Conservation (phyloP, 2,113 vertebrate genomes). For the cattle (Bos taurus) region DNA sequence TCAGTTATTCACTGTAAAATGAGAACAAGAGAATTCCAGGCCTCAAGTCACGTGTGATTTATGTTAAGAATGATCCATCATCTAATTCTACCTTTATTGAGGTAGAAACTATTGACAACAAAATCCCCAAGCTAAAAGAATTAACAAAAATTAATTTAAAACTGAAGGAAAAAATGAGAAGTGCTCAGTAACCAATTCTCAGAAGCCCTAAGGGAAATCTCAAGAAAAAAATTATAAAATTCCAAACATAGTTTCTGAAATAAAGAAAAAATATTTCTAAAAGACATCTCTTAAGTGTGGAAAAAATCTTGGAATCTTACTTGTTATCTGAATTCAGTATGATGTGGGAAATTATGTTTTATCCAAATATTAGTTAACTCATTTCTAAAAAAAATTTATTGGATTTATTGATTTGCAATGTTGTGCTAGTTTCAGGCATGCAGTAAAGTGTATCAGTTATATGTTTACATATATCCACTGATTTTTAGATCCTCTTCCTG, state of each 20-base stretch:
- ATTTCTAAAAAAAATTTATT: not conserved
- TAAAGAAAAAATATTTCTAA: not conserved
- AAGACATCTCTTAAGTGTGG: not conserved
- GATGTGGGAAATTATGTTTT: not conserved
- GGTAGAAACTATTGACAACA: conserved; percentile 72
- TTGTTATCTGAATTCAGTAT: not conserved
- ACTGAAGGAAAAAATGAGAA: conserved; percentile 69
- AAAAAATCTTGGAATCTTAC: not conserved
- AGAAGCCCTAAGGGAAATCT: conserved; percentile 55
- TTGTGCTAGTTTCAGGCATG: not conserved
- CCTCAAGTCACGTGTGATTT: conserved; percentile 76
- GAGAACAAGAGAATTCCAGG: conserved; percentile 71
- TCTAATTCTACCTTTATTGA: conserved; percentile 74
- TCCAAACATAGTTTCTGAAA: not conserved
- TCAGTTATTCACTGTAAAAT: conserved; percentile 73
- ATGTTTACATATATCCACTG: not conserved
- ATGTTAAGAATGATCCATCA: conserved; percentile 78
- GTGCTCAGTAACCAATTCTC: conserved; percentile 49
- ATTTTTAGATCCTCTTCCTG: not conserved
- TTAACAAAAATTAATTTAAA: conserved; percentile 66
- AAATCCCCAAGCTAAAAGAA: conserved; percentile 65
- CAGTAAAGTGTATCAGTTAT: not conserved
- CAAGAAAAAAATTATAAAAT: conserved; percentile 43
- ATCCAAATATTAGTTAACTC: not conserved
- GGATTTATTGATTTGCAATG: not conserved